Conservation (phyloP, 2,113 vertebrate genomes). For the Dryoscopus gambensis region DNA sequence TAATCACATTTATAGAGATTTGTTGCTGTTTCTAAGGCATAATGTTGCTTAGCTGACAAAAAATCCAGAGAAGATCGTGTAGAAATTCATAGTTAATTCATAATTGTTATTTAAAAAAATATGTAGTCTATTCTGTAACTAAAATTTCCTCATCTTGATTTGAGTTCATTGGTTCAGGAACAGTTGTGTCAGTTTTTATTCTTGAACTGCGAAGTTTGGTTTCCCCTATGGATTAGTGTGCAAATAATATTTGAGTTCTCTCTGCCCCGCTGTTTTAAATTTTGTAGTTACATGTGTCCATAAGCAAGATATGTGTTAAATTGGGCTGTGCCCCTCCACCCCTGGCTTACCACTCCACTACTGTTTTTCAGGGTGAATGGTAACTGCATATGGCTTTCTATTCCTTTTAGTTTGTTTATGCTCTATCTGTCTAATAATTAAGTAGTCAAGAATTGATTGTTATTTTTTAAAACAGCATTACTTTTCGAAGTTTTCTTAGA, state of each 20-base stretch:
- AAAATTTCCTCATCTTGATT: neutral
- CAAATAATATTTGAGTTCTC: neutral
- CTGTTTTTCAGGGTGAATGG: neutral
- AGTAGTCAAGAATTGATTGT: neutral
- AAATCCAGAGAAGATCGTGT: neutral
- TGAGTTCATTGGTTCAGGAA: neutral
- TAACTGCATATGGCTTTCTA: neutral
- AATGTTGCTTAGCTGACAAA: neutral
- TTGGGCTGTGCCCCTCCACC: neutral
- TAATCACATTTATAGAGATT: neutral
- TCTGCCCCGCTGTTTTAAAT: neutral
- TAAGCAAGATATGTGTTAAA: neutral
- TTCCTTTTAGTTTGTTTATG: neutral
- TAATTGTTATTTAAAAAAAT: neutral
- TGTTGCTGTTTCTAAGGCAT: neutral
- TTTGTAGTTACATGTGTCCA: neutral
- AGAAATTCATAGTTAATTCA: neutral
- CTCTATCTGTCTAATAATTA: neutral
- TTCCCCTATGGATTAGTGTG: neutral
- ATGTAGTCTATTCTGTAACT: neutral
- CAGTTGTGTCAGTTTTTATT: neutral
- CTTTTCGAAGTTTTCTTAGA: neutral
- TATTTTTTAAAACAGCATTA: neutral
- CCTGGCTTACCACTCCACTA: neutral
- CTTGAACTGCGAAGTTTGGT: neutral